Percentiles rank a stretch among this genome's conserved stretches.
These are phyloP conservation scores for Pseudachorutes palmiensis DNA, from an alignment of 1,140 invertebrate genomes.

Conservation along the genomic window DNA sequence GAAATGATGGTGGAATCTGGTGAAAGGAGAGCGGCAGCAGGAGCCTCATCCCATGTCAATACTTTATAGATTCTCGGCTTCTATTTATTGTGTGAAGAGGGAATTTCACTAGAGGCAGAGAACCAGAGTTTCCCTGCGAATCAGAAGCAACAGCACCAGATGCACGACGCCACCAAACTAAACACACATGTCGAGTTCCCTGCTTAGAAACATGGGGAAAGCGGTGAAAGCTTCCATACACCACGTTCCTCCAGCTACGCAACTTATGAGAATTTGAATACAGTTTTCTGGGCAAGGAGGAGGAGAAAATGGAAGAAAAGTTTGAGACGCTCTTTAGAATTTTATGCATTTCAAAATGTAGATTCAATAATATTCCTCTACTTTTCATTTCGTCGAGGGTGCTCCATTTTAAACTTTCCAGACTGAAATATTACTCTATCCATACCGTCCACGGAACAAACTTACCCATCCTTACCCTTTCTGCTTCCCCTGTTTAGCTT, in stretches of 20 bases:
- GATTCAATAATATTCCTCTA: neutral
- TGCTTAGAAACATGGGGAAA: neutral
- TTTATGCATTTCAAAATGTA: neutral
- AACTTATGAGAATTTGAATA: neutral
- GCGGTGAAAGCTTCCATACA: constrained; percentile 6
- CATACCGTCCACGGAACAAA: neutral
- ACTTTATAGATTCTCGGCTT: neutral
- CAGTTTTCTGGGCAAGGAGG: neutral
- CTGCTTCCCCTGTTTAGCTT: neutral
- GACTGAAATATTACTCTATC: no score
- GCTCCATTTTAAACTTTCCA: no score
- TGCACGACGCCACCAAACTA: constrained; percentile 1
- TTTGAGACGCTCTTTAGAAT: no score
- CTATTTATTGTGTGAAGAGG: neutral
- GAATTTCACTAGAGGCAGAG: neutral
- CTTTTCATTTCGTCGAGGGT: no score
- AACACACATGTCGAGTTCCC: neutral
- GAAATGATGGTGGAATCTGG: no score
- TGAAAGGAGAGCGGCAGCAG: no score
- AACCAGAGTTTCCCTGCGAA: neutral
- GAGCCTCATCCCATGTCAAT: no score
- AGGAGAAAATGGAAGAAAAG: no score
- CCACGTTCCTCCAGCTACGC: no score
- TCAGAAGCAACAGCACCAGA: neutral
- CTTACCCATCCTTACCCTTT: neutral